Base-by-base conservation (phyloP, 1,140 invertebrate species). In the Luehdorfia chinensis region DNA sequence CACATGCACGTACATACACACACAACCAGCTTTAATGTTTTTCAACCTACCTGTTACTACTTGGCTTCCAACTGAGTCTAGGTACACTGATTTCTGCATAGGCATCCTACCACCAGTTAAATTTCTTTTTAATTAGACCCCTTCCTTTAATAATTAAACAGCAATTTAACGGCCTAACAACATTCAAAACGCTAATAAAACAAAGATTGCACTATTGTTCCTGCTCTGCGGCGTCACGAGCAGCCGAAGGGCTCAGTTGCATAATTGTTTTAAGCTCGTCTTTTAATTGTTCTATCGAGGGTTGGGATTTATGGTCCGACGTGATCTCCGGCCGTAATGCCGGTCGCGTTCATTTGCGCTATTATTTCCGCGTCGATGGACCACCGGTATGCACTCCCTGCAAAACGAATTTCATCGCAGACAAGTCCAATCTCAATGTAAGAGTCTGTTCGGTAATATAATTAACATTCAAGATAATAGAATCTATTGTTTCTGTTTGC, bases 201-300 rank as follows among this genome's bases (percentile, higher is more conserved):
- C 32, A 47, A 34, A 27, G 21, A 25, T 11, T 3, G 13, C 5
- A 4, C 16, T 37, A 13, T 34, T 14, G n/a, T 37, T 37, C 34
- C 15, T 15, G 18, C 11, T 70, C n/a, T n/a, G n/a, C n/a, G 65
- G 39, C 52, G 61, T 79, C 78, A 76, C 77, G 83, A 75, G 52
- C 46, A 59, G 66, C 83, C 80, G 43, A 45, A 50, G 68, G 76
- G 75, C 73, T 64, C 62, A 48, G 66, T 73, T 81, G 77, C 77
- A 76, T 86, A 86, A 86, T 86, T 86, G 83, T 86, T 86, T 86
- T 79, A 78, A 83, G 73, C 76, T 76, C 70, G 75, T 84, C 77
- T 84, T 86, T 86, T 86, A 86, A 86, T 86, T 86, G 79, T 84
- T 86, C 76, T 83, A 83, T 86, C 77, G 75, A 63, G 75, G 75